phyloP scores from a whole-genome alignment of 2,888 invertebrate species.

The Eurois occulta region DNA sequence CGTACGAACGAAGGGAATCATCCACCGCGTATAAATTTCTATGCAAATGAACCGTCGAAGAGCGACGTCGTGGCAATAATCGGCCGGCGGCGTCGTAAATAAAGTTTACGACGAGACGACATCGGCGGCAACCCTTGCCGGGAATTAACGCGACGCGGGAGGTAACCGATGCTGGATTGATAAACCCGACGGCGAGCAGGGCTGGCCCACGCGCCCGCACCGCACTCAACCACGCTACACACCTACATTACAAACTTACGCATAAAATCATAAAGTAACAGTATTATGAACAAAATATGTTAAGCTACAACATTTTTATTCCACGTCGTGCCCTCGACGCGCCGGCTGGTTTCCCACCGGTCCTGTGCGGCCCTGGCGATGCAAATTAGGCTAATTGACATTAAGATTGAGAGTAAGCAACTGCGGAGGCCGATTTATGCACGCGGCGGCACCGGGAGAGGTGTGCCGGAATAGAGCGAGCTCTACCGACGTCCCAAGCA shows the following conservation, averaged over 20 bases:
- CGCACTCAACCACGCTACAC: constrained; percentile 30
- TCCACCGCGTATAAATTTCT: constrained; percentile 83
- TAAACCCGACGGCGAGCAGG: constrained; percentile 64
- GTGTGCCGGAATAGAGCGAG: constrained; percentile 65
- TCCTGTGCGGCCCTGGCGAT: constrained; percentile 60
- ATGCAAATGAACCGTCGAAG: constrained; percentile 86
- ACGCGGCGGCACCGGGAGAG: constrained; percentile 54
- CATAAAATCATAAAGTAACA: constrained; percentile 54
- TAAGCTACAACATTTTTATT: constrained; percentile 47
- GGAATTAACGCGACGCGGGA: constrained; percentile 84
- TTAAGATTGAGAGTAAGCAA: constrained; percentile 70
- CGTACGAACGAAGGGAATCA: constrained; percentile 75
- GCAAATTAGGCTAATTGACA: constrained; percentile 75
- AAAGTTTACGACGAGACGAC: constrained; percentile 84
- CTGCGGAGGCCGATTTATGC: constrained; percentile 64
- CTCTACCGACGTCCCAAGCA: constrained; percentile 53
- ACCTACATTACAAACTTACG: constrained; percentile 54
- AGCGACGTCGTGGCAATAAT: constrained; percentile 83
- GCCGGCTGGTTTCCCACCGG: constrained; percentile 49
- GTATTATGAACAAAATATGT: constrained; percentile 56
- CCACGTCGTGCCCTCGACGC: constrained; percentile 37
- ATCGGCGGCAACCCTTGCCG: constrained; percentile 76
- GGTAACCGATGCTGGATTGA: constrained; percentile 73
- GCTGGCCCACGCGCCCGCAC: constrained; percentile 59
- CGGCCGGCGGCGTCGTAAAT: constrained; percentile 84